Conservation (phyloP, 37 sponge, comb jelly and placozoan genomes). For the Corticium candelabrum region DNA sequence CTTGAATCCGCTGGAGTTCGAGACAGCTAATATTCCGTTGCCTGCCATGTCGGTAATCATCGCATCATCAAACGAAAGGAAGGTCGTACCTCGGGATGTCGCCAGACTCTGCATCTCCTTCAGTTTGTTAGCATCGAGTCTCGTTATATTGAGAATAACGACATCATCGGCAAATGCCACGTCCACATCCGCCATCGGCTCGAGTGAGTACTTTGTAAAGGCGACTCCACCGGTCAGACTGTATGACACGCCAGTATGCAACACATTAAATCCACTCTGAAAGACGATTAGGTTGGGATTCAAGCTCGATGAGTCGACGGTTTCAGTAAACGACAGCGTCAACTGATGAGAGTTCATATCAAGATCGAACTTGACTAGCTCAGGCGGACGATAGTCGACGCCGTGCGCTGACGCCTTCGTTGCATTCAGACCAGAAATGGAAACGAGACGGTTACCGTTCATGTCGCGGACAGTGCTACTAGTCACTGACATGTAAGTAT, state of each 20-base stretch:
- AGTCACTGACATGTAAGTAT: conserved; percentile 43
- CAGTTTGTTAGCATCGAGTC: conserved; percentile 13
- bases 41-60: neutral
- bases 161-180: neutral
- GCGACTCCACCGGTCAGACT: neutral
- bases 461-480: conserved; percentile 41
- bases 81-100: conserved; percentile 24
- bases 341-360: conserved; percentile 64
- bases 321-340: conserved; percentile 56
- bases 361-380: conserved; percentile 30
- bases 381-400: conserved; percentile 36
- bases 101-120: conserved; percentile 15
- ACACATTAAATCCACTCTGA: conserved; percentile 18
- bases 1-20: neutral
- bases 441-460: conserved; percentile 27
- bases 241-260: neutral
- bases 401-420: conserved; percentile 16
- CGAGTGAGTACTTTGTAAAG: neutral
- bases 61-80: conserved; percentile 35
- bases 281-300: conserved; percentile 37
- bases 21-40: neutral
- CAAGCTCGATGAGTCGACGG: conserved; percentile 41
- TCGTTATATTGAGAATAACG: conserved; percentile 34
- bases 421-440: conserved; percentile 17
- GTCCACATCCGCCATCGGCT: neutral